Evolutionary conservation across 2,113 vertebrate genomes (phyloP), one percentile per base, ranked within the genome.

Genomic region (Nerophis ophidion): DNA sequence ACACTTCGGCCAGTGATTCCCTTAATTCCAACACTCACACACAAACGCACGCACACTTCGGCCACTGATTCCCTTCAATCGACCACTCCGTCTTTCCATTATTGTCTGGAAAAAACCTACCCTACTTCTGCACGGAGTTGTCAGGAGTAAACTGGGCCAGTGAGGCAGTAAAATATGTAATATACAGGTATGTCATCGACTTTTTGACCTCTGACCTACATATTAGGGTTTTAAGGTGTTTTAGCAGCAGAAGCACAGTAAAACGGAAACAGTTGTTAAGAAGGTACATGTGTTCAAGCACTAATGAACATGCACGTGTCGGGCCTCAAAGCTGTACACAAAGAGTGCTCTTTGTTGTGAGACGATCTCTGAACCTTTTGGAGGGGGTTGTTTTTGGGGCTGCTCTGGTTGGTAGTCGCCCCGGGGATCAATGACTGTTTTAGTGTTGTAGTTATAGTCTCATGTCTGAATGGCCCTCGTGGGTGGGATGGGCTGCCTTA

Each of bases 191-290:
- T 63, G 70, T 72, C 68, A 74, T 65, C 69, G 73, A 62, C 64
- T 68, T 60, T 64, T 61, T 78, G 73, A 82, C 66, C 70, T 85
- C 73, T 84, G 77, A 57, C 78, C 74, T 65, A 84, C 64, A 84
- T 75, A 63, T 58, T 76, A 77, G 48, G 51, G 53, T 63, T 68
- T 40, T 35, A 50, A 55, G 62, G 71, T 75, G 61, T 70, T 71
- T 76, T 66, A 61, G 75, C 65, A 60, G 61, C 56, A 72, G 50
- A 80, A 49, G 65, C 54, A 52, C 48, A 4, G 47, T 67, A 66
- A 61, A 69, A 60, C 63, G 47, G 58, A 71, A 73, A 71, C 53
- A 54, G 69, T 48, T 47, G 68, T 71, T 82, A 54, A 83, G 72
- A 76, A 76, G 71, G 49, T 60, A 66, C 77, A 76, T 65, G 68